Base-by-base conservation (phyloP, 2,888 invertebrate genomes). In the Philonicus albiceps region DNA sequence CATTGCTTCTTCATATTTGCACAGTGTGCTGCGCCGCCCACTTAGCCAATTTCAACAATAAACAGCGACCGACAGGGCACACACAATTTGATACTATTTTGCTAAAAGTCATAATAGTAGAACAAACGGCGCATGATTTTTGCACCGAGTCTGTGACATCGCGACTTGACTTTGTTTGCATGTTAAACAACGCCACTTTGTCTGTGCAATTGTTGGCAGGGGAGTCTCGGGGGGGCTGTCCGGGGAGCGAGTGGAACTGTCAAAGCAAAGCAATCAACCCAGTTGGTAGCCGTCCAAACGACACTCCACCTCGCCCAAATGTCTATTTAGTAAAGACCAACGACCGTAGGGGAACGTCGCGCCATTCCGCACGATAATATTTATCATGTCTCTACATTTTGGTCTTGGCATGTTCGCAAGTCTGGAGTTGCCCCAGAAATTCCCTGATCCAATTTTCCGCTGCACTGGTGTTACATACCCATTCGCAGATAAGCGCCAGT, bases 121-220 rank as follows among this genome's bases (percentile, higher is more conserved):
- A 81, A 34, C 37, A 81, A 81, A 81, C 81, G 53, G 22, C 19
- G 22, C 64, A 34, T 53, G 55, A 64, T 53, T 81, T 31, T n/a
- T 19, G 55, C 64, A 30, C 30, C 34, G 13, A 43, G 34, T 27
- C 43, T 19, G 30, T 37, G 27, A 84, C 22, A 40, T 73, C 73
- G 37, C 73, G 72, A 73, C 43, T 84, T 22, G 73, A 73, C 43
- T 55, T 40, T 84, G 84, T 84, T 84, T 84, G 73, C 34, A 22
- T 43, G 43, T 73, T 73, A 84, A 73, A 81, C 43, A 84, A 72
- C 40, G 84, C 84, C 84, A 73, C 43, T 73, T 34, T 73, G 84
- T 84, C 84, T 84, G n/a, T n/a, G 73, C 84, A 84, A 43, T 84
- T 84, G 43, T 84, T 84, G 73, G 73, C 84, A 84, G n/a, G n/a